Conservation (phyloP, 2,888 invertebrate genomes). For the Pseudoips prasinana region DNA sequence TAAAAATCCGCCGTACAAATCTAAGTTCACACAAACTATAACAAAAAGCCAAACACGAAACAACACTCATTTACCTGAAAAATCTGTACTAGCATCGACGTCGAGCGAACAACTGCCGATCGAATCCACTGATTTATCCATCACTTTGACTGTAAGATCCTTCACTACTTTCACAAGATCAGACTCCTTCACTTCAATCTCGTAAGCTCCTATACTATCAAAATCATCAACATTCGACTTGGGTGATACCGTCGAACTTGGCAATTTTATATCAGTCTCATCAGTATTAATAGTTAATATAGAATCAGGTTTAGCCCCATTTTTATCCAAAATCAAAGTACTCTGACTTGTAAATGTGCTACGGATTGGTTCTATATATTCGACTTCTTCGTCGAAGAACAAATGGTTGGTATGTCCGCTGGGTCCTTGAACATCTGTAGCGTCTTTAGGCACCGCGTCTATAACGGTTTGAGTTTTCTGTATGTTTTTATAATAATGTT, state of each 20-base stretch:
- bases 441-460: conserved; percentile 73
- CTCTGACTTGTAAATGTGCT: conserved; percentile 77
- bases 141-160: conserved; percentile 77
- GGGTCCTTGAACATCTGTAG: conserved; percentile 64
- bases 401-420: conserved; percentile 67
- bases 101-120: conserved; percentile 94
- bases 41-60: conserved; percentile 38
- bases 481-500: conserved; percentile 71
- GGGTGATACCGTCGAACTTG: conserved; percentile 72
- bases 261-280: conserved; percentile 70
- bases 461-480: conserved; percentile 63
- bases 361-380: conserved; percentile 77
- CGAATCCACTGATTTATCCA: conserved; percentile 91
- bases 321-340: conserved; percentile 72
- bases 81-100: conserved; percentile 89
- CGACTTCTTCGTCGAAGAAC: conserved; percentile 71
- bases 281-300: conserved; percentile 70
- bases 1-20: conserved; percentile 4
- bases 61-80: conserved; percentile 84
- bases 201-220: conserved; percentile 72
- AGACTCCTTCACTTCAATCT: conserved; percentile 71
- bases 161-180: conserved; percentile 65
- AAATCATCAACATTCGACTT: conserved; percentile 62
- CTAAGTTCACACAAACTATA: conserved; percentile 34
- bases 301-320: conserved; percentile 61